Evolutionary conservation across 1,140 invertebrate genomes (phyloP).

Genomic region (Asbolus verrucosus): DNA sequence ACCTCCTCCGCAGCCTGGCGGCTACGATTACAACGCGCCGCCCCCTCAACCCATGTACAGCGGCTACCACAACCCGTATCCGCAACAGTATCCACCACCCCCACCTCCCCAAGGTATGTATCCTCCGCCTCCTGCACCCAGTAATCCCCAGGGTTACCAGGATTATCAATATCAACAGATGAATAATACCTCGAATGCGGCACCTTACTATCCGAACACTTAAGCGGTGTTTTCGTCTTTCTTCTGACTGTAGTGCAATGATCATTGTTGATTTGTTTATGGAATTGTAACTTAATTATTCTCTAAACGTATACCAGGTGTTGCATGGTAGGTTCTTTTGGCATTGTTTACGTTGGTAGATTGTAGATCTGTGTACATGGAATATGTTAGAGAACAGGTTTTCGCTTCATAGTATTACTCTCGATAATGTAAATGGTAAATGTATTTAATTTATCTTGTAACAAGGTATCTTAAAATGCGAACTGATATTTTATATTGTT

Average conservation of each 20-base stretch:
- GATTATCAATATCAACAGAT: constrained; percentile 40
- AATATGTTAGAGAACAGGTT: constrained; percentile 14
- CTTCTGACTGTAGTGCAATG: constrained; percentile 38
- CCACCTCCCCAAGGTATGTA: constrained; percentile 63
- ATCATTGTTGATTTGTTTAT: constrained; percentile 20
- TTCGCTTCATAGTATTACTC: constrained; percentile 43
- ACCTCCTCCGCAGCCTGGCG: constrained; percentile 55
- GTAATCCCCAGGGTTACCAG: constrained; percentile 28
- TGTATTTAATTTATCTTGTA: constrained; percentile 42
- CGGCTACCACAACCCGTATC: constrained; percentile 64
- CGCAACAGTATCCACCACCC: constrained; percentile 68
- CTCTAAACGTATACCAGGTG: constrained; percentile 36
- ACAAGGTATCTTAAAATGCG: constrained; percentile 36
- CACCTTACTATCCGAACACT: constrained; percentile 37
- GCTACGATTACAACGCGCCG: constrained; percentile 55
- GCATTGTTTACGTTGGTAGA: constrained; percentile 24
- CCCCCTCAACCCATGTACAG: constrained; percentile 67
- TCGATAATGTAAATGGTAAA: constrained; percentile 39
- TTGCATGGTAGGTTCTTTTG: constrained; percentile 28
- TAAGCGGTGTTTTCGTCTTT: constrained; percentile 6
- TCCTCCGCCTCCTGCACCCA: constrained; percentile 48
- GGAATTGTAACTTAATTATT: constrained; percentile 17
- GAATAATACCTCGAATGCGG: constrained; percentile 10
- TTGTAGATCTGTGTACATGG: constrained; percentile 30
- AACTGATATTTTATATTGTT: constrained; percentile 44